Percentiles rank a stretch among this genome's conserved stretches.
Conservation (phyloP, 2,113 vertebrate species). For the Planiliza haematocheilus region DNA sequence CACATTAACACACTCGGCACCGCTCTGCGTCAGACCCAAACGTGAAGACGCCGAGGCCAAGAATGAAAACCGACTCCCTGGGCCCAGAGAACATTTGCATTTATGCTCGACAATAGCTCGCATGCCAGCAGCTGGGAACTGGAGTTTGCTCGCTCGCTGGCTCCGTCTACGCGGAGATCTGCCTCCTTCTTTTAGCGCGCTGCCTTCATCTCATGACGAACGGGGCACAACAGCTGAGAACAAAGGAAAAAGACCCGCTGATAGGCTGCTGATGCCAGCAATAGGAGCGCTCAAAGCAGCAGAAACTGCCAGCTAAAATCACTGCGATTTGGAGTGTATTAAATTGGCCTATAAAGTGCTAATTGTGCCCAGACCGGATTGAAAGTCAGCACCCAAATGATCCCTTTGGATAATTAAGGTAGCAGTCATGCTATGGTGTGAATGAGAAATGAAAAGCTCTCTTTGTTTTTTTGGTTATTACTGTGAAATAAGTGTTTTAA, state of each 20-base stretch:
- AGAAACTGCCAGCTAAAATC: constrained; percentile 65
- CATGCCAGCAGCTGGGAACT: constrained; percentile 52
- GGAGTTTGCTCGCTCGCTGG: constrained; percentile 23
- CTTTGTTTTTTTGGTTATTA: constrained; percentile 8
- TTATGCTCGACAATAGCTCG: constrained; percentile 31
- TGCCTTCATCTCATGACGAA: constrained; percentile 54
- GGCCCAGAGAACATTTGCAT: constrained; percentile 21
- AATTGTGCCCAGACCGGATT: constrained; percentile 59
- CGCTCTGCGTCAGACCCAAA: constrained; percentile 35
- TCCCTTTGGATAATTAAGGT: constrained; percentile 50
- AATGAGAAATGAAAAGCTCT: constrained; percentile 26
- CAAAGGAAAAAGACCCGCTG: constrained; percentile 64
- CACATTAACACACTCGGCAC: constrained; percentile 7
- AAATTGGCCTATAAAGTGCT: constrained; percentile 66
- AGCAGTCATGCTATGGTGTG: constrained; percentile 19
- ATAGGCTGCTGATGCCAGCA: constrained; percentile 67
- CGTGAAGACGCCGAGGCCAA: constrained; percentile 33
- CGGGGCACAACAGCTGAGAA: constrained; percentile 63
- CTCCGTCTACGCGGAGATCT: constrained; percentile 17
- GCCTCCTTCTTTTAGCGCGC: constrained; percentile 21
- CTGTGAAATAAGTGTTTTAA: too few relatives aligned
- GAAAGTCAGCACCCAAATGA: constrained; percentile 46
- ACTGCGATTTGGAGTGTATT: constrained; percentile 58
- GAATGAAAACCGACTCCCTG: constrained; percentile 38
- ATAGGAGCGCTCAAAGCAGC: constrained; percentile 45